Evolutionary conservation across 2,888 invertebrate genomes (phyloP).

Genomic region (Osmoderma eremita): DNA sequence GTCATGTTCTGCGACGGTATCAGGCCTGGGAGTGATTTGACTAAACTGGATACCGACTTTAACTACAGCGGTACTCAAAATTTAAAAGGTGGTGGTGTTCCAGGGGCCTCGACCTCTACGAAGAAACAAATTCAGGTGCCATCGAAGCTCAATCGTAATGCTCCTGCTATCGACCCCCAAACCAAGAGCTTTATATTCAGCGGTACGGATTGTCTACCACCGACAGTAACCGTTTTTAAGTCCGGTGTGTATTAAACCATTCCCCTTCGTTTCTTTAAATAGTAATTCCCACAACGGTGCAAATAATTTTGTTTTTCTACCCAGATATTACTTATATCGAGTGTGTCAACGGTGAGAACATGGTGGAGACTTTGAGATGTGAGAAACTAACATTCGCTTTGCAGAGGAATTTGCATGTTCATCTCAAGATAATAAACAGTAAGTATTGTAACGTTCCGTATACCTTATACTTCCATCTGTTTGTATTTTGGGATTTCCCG

Average conservation of each 20-base stretch:
- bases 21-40: slow-evolving; percentile 85
- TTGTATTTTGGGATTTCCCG: background rate
- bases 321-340: slow-evolving; percentile 68
- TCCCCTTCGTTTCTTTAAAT: too few relatives aligned
- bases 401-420: slow-evolving; percentile 78
- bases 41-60: slow-evolving; percentile 76
- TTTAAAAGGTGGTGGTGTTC: slow-evolving; percentile 36
- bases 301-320: slow-evolving; percentile 47
- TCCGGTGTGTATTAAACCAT: slow-evolving; percentile 65
- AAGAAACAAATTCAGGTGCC: slow-evolving; percentile 39
- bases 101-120: background rate
- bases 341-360: slow-evolving; percentile 66
- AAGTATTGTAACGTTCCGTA: slow-evolving; percentile 61
- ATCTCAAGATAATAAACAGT: slow-evolving; percentile 80
- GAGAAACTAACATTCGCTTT: slow-evolving; percentile 78
- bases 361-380: slow-evolving; percentile 69
- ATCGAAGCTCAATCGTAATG: slow-evolving; percentile 51
- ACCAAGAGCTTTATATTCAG: slow-evolving; percentile 69
- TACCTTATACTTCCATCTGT: background rate
- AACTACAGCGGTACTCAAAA: slow-evolving; percentile 54
- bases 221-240: slow-evolving; percentile 67
- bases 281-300: too few relatives aligned
- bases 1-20: slow-evolving; percentile 93
- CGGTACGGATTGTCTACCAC: slow-evolving; percentile 67
- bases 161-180: slow-evolving; percentile 64